Percentiles rank a stretch among this genome's conserved stretches.
These are phyloP conservation scores for Hypanus sabinus DNA, from an alignment of 2,113 vertebrate species.

Conservation along the genomic window DNA sequence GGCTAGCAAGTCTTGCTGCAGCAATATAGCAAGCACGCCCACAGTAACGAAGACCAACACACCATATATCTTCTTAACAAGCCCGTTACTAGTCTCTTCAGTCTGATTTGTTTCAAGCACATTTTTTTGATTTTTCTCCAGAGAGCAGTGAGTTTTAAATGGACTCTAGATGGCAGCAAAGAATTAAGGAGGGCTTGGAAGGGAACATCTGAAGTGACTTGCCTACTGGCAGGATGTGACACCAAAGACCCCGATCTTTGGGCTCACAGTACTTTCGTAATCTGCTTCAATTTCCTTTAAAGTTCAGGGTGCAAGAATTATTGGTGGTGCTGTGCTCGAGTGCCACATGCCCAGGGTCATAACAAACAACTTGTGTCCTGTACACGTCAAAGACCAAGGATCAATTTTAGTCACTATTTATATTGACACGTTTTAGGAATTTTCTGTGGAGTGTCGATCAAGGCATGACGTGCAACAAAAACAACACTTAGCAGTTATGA, in stretches of 20 bases:
- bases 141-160: background rate
- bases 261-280: background rate
- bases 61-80: no score
- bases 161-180: slow-evolving; percentile 32
- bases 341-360: background rate
- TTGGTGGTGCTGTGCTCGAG: background rate
- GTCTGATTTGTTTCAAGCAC: no score
- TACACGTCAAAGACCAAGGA: no score
- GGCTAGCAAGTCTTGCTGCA: no score
- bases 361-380: background rate
- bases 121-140: background rate
- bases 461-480: no score
- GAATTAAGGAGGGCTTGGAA: background rate
- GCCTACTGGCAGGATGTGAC: background rate
- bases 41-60: no score
- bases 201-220: background rate
- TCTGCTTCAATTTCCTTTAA: background rate
- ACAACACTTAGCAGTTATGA: no score
- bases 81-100: no score
- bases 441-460: no score
- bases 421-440: no score
- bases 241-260: background rate
- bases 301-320: background rate
- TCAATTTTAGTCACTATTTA: no score
- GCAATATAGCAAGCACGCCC: no score